Conservation (phyloP, 2,113 vertebrate species). For the Bubo scandiacus region DNA sequence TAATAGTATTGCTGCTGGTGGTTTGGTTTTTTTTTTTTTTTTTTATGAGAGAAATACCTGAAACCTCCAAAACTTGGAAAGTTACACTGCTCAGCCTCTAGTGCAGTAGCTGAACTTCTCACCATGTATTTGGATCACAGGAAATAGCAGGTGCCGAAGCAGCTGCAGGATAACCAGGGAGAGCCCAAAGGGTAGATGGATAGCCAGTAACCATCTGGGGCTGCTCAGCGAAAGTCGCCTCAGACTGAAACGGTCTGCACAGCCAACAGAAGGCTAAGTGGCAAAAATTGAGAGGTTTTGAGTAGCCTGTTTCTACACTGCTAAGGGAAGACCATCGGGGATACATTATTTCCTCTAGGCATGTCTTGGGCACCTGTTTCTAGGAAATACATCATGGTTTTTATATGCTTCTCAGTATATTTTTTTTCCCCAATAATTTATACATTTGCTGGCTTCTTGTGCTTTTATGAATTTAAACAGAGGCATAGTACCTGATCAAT, state of each 20-base stretch:
- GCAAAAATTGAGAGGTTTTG: background rate
- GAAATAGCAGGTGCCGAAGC: background rate
- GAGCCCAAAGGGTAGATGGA: background rate
- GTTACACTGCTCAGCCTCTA: background rate
- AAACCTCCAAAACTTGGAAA: background rate
- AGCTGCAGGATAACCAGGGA: background rate
- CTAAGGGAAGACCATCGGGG: background rate
- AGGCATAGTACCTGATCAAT: background rate
- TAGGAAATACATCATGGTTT: background rate
- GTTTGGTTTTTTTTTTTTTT: background rate
- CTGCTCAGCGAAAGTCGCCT: background rate
- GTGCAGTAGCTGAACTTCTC: background rate
- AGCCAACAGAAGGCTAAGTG: fast-evolving
- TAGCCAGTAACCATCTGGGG: background rate
- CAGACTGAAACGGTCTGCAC: background rate
- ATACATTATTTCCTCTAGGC: background rate
- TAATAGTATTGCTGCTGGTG: background rate
- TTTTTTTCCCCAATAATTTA: background rate
- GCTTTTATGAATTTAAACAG: background rate
- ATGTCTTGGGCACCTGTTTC: background rate
- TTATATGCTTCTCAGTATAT: background rate
- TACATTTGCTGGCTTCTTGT: background rate
- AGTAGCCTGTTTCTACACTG: background rate
- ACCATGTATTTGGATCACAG: background rate
- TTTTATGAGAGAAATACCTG: background rate